phyloP scores from a whole-genome alignment of 2,888 invertebrate genomes.

The Notodonta dromedarius region DNA sequence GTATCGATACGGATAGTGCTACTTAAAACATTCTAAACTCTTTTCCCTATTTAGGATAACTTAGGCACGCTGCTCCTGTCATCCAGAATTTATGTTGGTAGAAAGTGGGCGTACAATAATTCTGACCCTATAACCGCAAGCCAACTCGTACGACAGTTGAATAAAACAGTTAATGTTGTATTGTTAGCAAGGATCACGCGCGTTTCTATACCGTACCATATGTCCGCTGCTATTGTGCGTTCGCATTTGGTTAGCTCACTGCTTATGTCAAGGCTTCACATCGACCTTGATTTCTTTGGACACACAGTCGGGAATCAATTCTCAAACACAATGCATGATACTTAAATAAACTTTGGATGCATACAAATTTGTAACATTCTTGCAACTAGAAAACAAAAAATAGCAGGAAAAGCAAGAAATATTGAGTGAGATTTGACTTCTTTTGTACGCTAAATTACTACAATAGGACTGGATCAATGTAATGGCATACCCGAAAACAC shows the following conservation, averaged over 20 bases:
- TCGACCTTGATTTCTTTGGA: conserved; percentile 56
- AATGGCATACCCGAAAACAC: neutral
- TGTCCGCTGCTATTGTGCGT: conserved; percentile 49
- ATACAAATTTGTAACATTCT: neutral
- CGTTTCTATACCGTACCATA: conserved; percentile 24
- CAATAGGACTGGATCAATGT: conserved; percentile 1
- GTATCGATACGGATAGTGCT: neutral
- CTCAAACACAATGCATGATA: conserved; percentile 32
- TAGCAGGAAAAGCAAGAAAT: neutral
- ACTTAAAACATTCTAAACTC: neutral
- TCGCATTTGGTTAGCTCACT: conserved; percentile 49
- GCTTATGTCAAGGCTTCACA: conserved; percentile 57
- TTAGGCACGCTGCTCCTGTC: no score
- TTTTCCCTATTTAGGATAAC: no score
- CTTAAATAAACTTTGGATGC: neutral
- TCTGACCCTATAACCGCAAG: neutral
- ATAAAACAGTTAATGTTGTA: conserved; percentile 37
- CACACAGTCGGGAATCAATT: conserved; percentile 57
- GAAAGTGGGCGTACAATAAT: no score
- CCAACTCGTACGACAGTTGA: conserved; percentile 27
- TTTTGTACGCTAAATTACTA: neutral
- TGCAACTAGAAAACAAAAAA: neutral
- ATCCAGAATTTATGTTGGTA: neutral
- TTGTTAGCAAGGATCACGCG: conserved; percentile 30
- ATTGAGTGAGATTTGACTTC: neutral